Conservation (phyloP, 2,888 invertebrate species). For the Chymomyza fuscimana region DNA sequence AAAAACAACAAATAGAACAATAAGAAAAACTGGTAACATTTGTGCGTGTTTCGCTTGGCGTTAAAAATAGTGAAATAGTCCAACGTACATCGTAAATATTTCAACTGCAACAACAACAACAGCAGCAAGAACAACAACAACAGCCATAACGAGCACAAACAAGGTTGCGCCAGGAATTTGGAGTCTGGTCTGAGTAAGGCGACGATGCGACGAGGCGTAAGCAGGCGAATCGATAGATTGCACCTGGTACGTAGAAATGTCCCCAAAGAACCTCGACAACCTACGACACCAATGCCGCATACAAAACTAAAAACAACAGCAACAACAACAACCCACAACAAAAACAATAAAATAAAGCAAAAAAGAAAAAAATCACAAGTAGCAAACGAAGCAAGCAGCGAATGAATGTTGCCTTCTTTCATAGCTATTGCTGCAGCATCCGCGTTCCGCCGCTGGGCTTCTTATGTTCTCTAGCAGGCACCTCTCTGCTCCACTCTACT, state of each 20-base stretch:
- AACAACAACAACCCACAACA: slow-evolving; percentile 44
- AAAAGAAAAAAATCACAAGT: not conserved
- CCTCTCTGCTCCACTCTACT: not conserved
- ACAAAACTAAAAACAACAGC: not conserved
- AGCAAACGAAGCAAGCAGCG: not conserved
- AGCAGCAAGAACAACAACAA: slow-evolving; percentile 27
- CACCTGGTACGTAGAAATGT: slow-evolving; percentile 70
- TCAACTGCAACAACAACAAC: slow-evolving; percentile 69
- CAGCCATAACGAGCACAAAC: slow-evolving; percentile 64
- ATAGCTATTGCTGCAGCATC: not conserved
- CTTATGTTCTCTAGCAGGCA: not conserved
- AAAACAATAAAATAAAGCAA: slow-evolving; percentile 32
- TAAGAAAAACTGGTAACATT: slow-evolving; percentile 51
- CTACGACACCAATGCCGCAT: slow-evolving; percentile 30
- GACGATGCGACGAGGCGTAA: slow-evolving; percentile 24
- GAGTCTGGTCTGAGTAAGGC: slow-evolving; percentile 5
- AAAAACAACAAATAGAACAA: slow-evolving; percentile 22
- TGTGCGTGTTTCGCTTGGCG: slow-evolving; percentile 63
- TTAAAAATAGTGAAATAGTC: slow-evolving; percentile 71
- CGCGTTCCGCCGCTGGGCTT: not conserved
- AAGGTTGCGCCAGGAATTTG: slow-evolving; percentile 24
- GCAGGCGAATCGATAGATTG: slow-evolving; percentile 70
- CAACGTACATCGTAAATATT: slow-evolving; percentile 74
- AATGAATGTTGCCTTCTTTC: not conserved
- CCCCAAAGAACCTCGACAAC: slow-evolving; percentile 61